A percentile compares a stretch with the other conserved stretches of the same genome.
Evolutionary conservation across 2,888 invertebrate genomes (phyloP).

Genomic region (Agrypnus murinus): DNA sequence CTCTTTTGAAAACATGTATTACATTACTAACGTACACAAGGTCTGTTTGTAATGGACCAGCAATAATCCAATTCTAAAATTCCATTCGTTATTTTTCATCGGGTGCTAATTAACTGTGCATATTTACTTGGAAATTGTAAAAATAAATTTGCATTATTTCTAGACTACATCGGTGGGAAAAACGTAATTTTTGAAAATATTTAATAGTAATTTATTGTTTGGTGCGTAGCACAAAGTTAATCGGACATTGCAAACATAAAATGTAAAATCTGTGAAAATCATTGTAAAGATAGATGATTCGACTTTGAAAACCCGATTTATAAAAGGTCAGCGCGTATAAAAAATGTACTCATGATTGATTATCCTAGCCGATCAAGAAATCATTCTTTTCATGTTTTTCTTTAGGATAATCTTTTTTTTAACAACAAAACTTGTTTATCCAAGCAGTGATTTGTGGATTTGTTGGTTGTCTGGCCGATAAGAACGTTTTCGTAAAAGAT

Average conservation of each 20-base stretch:
- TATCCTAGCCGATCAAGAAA: constrained; percentile 18
- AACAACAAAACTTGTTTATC: no score
- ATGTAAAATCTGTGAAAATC: background rate
- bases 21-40: constrained; percentile 16
- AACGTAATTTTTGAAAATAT: no score
- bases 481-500: no score
- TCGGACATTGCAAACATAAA: no score
- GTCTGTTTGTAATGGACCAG: constrained; percentile 10
- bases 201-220: no score
- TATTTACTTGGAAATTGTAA: background rate
- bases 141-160: background rate
- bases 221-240: no score
- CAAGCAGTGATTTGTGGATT: no score
- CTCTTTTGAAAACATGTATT: constrained; percentile 21
- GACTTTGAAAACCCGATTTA: constrained; percentile 3
- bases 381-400: constrained; percentile 18
- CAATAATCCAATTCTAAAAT: background rate
- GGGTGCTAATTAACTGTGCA: constrained; percentile 8
- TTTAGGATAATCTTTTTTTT: constrained; percentile 17
- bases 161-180: background rate
- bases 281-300: constrained; percentile 18
- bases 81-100: background rate
- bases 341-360: constrained; percentile 16
- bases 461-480: no score
- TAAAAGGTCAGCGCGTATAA: constrained; percentile 17